phyloP scores from a whole-genome alignment of 2,888 invertebrate genomes.

The Watsonalla binaria region DNA sequence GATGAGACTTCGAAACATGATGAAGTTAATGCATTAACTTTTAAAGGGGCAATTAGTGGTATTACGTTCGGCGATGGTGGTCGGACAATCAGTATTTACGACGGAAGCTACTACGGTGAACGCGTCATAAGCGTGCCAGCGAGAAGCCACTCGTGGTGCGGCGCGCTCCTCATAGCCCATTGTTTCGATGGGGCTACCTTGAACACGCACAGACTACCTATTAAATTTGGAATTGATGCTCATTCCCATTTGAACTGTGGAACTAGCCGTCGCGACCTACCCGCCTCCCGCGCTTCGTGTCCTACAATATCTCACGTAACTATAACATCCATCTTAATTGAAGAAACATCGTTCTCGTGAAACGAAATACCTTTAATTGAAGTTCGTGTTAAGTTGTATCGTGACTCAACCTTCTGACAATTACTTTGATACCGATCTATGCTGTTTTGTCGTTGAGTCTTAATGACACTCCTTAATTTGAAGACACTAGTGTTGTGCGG shows the following conservation, averaged over 20 bases:
- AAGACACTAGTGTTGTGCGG: constrained; percentile 40
- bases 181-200: constrained; percentile 61
- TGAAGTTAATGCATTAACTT: constrained; percentile 69
- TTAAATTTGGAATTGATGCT: constrained; percentile 52
- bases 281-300: constrained; percentile 10
- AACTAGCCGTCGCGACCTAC: constrained; percentile 31
- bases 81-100: constrained; percentile 68
- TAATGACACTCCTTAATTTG: constrained; percentile 57
- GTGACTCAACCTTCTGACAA: constrained; percentile 60
- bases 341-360: constrained; percentile 29
- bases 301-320: constrained; percentile 5
- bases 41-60: constrained; percentile 70
- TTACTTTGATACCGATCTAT: constrained; percentile 68
- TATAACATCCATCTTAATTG: constrained; percentile 31
- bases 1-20: constrained; percentile 52
- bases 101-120: constrained; percentile 42
- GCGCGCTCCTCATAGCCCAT: constrained; percentile 60
- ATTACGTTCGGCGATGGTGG: constrained; percentile 55
- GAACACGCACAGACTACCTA: constrained; percentile 60
- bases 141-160: constrained; percentile 46
- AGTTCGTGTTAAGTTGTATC: constrained; percentile 53
- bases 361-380: constrained; percentile 62
- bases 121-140: constrained; percentile 61
- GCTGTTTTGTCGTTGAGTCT: constrained; percentile 49
- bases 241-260: constrained; percentile 53